Conservation (phyloP, 1,140 invertebrate genomes). For the Vanessa tameamea region DNA sequence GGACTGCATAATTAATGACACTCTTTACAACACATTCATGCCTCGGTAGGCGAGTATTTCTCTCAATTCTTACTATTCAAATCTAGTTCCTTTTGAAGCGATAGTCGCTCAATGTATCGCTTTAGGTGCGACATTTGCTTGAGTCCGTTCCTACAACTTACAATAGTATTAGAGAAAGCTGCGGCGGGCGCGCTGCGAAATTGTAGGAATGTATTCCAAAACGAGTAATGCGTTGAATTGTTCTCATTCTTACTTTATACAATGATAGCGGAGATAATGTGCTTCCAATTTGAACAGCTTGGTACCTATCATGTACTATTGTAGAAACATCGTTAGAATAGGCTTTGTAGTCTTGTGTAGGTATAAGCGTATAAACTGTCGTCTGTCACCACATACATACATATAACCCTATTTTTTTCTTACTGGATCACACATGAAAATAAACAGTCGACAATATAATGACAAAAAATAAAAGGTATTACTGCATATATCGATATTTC, state of each 20-base stretch:
- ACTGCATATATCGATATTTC: too few relatives aligned
- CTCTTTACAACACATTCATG: conserved; percentile 9
- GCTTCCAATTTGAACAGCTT: not conserved
- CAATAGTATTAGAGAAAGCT: conserved; percentile 35
- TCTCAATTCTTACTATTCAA: conserved; percentile 29
- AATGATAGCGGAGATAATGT: conserved; percentile 21
- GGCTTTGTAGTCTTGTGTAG: too few relatives aligned
- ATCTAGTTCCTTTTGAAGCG: conserved; percentile 27
- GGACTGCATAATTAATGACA: not conserved
- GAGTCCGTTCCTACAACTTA: conserved; percentile 25
- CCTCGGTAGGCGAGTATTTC: conserved; percentile 16
- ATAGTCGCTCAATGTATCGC: conserved; percentile 9
- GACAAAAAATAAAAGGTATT: too few relatives aligned
- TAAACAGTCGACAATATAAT: too few relatives aligned
- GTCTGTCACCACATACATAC: too few relatives aligned
- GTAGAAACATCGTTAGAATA: too few relatives aligned
- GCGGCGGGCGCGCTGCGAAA: conserved; percentile 21
- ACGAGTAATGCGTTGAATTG: conserved; percentile 36
- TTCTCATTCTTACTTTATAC: conserved; percentile 27
- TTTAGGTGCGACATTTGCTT: conserved; percentile 20
- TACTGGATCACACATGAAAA: too few relatives aligned
- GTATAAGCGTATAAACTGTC: too few relatives aligned
- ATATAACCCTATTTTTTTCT: too few relatives aligned
- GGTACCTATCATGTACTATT: not conserved
- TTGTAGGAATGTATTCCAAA: conserved; percentile 35